Base-by-base conservation (phyloP, 2,888 invertebrate species). In the Polydrusus tereticollis region DNA sequence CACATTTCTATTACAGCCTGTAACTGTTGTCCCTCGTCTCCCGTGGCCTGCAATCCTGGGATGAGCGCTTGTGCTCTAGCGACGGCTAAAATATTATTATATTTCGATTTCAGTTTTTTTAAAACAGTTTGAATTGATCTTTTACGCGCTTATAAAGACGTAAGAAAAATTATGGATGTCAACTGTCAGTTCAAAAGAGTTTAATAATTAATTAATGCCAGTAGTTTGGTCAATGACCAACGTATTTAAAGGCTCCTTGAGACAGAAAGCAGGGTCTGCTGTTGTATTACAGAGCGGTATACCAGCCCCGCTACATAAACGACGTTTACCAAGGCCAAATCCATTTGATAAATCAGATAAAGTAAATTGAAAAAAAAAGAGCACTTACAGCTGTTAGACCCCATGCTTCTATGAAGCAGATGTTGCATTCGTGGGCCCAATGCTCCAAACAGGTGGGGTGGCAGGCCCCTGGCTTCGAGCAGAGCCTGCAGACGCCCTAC, bases 1-100 rank as follows among this genome's bases (percentile, higher is more conserved):
- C 98, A 98, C 97, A 99, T 97, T 87, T 98, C 98, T 75, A 98
- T 97, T 38, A 97, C 97, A 0, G 98, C 96, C 84, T 98, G 97
- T 74, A 99, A 87, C 86, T 99, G 98, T 82, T 97, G 96, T 7
- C 96, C 96, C 83, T 98, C 98, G 84, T 99, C 98, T 3, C 95
- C 95, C 20, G 93, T 93, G 2, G 98, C 95, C 85, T 98, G 97
- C 75, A 99, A 88, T 0, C 97, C 97, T 78, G 95, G 94, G 50
- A 98, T 86, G 57, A 98, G 87, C 83, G 98, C 97, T 82, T 97
- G 97, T 0, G 97, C 98, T 88, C 97, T 98, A 3, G 95, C 93
- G 69, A 94, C 93, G 90, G 87, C 86, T 85, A 67, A 69, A 80
- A 76, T 68, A 72, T 33, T 18, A 41, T 41, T 41, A 41, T 16